Evolutionary conservation across 2,113 vertebrate genomes (phyloP), one percentile per base, ranked within the genome.

Genomic region (western clawed frog (Xenopus tropicalis)): DNA sequence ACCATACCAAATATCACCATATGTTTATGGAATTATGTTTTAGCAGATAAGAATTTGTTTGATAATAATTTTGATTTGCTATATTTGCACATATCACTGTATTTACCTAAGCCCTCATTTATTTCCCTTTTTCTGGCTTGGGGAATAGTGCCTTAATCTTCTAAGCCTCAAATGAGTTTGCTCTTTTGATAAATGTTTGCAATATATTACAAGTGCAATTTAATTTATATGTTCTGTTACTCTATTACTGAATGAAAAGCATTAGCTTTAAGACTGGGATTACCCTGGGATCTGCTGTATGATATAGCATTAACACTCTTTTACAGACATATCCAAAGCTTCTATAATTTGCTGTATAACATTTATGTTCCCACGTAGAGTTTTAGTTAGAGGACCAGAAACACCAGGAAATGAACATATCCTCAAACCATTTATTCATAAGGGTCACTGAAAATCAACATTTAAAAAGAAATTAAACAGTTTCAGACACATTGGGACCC

Each of bases 221-320:
- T 52, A 59, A 23, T 54, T 48, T 37, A 37, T 37, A 14, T 46
- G 21, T 63, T 69, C 66, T 67, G 20, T 76, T 46, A 69, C 17
- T 19, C n/a, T 75, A 62, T 75, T 69, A 69, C 77, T 54, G 14
- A 2, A 65, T 11, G 1, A 42, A n/a, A 1, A 54, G 24, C 0
- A 52, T 64, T 80, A 70, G 79, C 77, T n/a, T 54, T 54, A 54
- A 48, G 52, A n/a, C 14, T 54, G 14, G 19, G 52, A 54, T n/a
- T n/a, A 54, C n/a, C 7, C 17, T 3, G 8, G 19, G 16, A 17
- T 54, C 16, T 54, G 19, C 17, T 37, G 29, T 37, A 37, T 37
- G 29, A 54, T 54, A 54, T n/a, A 17, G 8, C 19, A 2, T 54
- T n/a, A n/a, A 54, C 52, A 54, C 8, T 54, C 8, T 17, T 54